Base-by-base conservation (phyloP, 2,888 invertebrate species). In the Orchesellides sinensis region DNA sequence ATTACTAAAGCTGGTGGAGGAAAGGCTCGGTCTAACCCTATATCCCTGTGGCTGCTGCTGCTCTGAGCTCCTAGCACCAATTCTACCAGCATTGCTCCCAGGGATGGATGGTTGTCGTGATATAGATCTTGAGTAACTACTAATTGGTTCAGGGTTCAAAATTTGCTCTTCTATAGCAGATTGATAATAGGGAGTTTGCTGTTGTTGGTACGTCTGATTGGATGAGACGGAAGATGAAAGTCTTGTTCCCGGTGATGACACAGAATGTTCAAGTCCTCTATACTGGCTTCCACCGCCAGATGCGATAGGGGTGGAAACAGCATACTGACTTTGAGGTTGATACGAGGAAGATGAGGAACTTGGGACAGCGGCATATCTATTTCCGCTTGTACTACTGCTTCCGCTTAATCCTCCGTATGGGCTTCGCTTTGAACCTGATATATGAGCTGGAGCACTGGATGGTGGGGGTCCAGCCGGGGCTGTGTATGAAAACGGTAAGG, bases 401-500 rank as follows among this genome's bases (percentile, higher is more conserved):
- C 49, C 65, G 10, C 61, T 40, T 75, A 68, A 12, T n/a, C 63
- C 73, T 8, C 68, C 68, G 59, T 81, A 81, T 12, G 81, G 81
- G 52, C 81, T 83, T 40, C 83, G 52, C 45, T 77, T 77, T n/a
- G 77, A 68, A 10, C 72, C 68, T 12, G 77, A 21, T n/a, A 66
- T 21, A 1, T 52, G 75, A 66, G 75, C 65, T 12, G 75, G 81
- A 66, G 79, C 82, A 73, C 35, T 79, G 35, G 73, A 66, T 65
- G 72, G 78, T 52, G 70, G 63, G 29, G 66, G 75, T 27, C 73
- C 80, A 21, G 78, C 35, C 0, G 83, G 81, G 19, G 85, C 83
- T 14, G 85, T 85, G 93, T 97, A 97, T 79, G 95, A 95, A 91
- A 96, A 96, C 84, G 97, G 97, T 89, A 95, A 93, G 89, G 95